Conservation (phyloP, 1,140 invertebrate species). For the Tetramorium alpestre region DNA sequence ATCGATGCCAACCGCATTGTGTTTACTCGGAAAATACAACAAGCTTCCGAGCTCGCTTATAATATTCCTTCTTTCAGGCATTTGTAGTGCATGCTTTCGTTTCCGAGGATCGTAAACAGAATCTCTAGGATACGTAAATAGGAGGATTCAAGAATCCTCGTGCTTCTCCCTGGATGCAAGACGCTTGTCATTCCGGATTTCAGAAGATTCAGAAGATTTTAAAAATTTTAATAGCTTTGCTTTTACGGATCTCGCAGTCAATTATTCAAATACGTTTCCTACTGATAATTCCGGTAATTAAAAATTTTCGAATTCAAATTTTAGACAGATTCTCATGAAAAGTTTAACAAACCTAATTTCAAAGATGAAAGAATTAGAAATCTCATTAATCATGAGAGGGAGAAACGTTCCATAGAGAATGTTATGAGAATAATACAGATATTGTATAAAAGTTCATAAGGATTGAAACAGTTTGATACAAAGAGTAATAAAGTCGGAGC, state of each 20-base stretch:
- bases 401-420: not conserved
- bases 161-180: not conserved
- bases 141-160: not conserved
- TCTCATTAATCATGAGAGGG: not conserved
- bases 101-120: not conserved
- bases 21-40: conserved; percentile 27
- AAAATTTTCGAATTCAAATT: not conserved
- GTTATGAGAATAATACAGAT: not conserved
- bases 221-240: not conserved
- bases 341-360: not conserved
- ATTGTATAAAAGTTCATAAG: not conserved
- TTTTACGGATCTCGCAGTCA: not conserved
- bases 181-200: not conserved
- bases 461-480: conserved; percentile 8
- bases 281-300: not conserved
- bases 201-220: not conserved
- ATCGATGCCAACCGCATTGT: conserved; percentile 3
- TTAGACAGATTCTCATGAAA: not conserved
- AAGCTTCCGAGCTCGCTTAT: not conserved
- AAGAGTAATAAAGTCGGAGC: conserved; percentile 64
- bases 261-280: not conserved
- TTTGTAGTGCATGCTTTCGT: not conserved
- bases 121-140: not conserved
- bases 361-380: not conserved
- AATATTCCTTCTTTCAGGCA: conserved; percentile 23